Percentiles rank a stretch among this genome's conserved stretches.
phyloP scores from a whole-genome alignment of 2,113 vertebrate genomes.

The Cercocebus atys region DNA sequence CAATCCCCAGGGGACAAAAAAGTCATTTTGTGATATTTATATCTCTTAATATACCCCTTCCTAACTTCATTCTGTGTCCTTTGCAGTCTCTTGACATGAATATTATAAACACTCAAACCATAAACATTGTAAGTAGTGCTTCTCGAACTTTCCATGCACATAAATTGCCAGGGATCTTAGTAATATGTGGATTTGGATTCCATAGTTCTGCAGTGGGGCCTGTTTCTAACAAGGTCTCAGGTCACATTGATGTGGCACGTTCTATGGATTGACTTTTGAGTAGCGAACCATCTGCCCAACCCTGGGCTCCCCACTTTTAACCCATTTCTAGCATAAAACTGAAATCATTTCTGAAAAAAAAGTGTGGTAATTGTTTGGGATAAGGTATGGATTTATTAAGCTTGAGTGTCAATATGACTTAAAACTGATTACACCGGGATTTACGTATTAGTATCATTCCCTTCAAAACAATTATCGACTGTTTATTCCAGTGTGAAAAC shows the following conservation, averaged over 20 bases:
- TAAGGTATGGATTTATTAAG: background rate
- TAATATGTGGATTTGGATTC: background rate
- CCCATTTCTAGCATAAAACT: background rate
- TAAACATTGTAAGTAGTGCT: background rate
- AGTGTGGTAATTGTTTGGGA: background rate
- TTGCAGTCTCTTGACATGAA: background rate
- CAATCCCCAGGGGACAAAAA: too few species aligned
- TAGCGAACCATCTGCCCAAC: background rate
- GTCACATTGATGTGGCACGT: background rate
- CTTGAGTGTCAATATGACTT: background rate
- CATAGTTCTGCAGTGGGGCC: background rate
- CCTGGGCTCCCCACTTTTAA: background rate
- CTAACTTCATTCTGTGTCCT: accelerated
- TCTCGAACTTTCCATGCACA: background rate
- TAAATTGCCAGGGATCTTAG: background rate
- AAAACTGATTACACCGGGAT: background rate
- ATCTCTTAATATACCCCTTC: background rate
- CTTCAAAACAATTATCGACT: background rate
- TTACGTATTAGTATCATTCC: background rate
- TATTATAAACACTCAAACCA: background rate
- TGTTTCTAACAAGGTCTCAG: background rate
- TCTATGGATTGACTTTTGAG: background rate
- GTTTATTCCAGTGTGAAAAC: background rate
- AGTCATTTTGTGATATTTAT: background rate
- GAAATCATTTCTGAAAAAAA: background rate